Base-by-base conservation (phyloP, 2,888 invertebrate species). In the Melipona bicolor region DNA sequence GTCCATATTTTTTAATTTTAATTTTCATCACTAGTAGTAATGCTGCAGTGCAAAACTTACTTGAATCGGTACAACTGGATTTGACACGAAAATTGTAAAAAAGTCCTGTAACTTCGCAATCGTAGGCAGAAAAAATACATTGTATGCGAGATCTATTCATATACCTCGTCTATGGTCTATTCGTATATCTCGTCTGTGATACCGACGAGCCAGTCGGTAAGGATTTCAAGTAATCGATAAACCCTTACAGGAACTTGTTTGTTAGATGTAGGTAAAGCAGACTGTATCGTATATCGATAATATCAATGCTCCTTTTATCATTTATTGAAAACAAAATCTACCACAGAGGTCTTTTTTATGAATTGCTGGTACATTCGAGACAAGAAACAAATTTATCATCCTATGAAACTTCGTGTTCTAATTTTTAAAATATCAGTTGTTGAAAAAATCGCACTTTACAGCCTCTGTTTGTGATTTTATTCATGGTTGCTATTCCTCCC, bases 121-220 rank as follows among this genome's bases (percentile, higher is more conserved):
- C 3, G 32, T 32, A 3, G 27, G 27, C 27, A 2, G 3, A 32
- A 3, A 32, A 3, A 32, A 32, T 32, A 32, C 27, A 32, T 32
- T 32, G 3, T 32, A 32, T 32, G 32, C 32, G 3, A 32, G 32
- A 3, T 32, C 32, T 32, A 32, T 32, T 32, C 32, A 32, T 32
- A 32, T 32, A 32, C 32, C 32, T 32, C 32, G 32, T 24, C 24
- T 24, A 0, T 24, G 24, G 32, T 32, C 32, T 32, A 32, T 32
- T 32, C 32, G 3, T 32, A 32, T 32, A 32, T 4, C 32, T 32
- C 32, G 32, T 32, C 32, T 32, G 32, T 32, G 32, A 3, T 80
- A 71, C 50, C 80, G 64, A 65, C 65, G 4, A 5, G 11, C 9
- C n/a, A 17, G 71, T 80, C 81, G 82, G 68, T 81, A 76, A 82